Base-by-base conservation (phyloP, 2,888 invertebrate genomes). In the Linnaemya vulpina region DNA sequence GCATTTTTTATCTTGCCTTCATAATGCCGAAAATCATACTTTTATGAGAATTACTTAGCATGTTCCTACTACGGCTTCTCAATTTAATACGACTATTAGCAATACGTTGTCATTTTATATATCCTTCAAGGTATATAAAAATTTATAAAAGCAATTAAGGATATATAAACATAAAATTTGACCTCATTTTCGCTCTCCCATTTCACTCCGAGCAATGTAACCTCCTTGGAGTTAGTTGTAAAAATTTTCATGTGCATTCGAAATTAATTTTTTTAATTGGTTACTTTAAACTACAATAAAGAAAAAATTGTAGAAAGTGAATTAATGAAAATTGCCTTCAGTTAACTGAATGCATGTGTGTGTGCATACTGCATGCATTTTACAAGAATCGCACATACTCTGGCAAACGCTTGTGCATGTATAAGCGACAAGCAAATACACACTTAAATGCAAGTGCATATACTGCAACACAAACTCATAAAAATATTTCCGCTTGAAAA, bases 111-210 rank as follows among this genome's bases (percentile, higher is more conserved):
- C 75, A 71, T 17, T 71, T 82, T 55, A 71, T 62, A 81, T 68
- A 68, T 68, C 75, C 70, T 82, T 81, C 38, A 55, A 70, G 49
- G 17, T 55, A 46, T 38, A 11, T 73, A 15, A 53, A 62, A 63
- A 40, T 38, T 25, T 35, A 73, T 62, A 25, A 70, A 68, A 75
- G 43, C 75, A 75, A 76, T 70, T 70, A 40, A 46, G 35, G 10
- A 55, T 15, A 82, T 70, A 74, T 55, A 30, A 55, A 76, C 70
- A 76, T 82, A 25, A 81, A 75, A 75, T 55, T 81, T 82, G 75
- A 76, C 75, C 75, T 76, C 46, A 4, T 76, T 81, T 70, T 7
- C 30, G 8, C n/a, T 30, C 0, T n/a, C 0, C 30, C 25, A 13
- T 17, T 25, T 49, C n/a, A 67, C 35, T 35, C 58, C 1, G 2